Evolutionary conservation across 2,797 vertebrate genomes (phyloP).

Genomic region (Craterocephalus amniculus): DNA sequence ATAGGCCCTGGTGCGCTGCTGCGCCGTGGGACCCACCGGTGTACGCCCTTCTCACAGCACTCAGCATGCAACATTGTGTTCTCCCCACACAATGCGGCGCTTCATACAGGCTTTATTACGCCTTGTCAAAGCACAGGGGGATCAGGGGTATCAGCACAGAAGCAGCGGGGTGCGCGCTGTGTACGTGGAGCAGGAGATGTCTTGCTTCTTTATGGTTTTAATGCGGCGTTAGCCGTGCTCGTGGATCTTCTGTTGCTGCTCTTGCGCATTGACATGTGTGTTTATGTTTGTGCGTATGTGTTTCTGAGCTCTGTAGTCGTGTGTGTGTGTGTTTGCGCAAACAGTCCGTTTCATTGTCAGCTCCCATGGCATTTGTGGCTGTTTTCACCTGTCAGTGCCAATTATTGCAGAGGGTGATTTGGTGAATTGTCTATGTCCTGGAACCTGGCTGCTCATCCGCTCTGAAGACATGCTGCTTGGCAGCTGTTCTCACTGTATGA

Average conservation of each 20-base stretch:
- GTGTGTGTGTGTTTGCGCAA: slow-evolving; percentile 55
- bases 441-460: slow-evolving; percentile 49
- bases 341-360: slow-evolving; percentile 62
- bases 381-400: slow-evolving; percentile 77
- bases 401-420: slow-evolving; percentile 62
- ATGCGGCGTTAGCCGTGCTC: slow-evolving; percentile 69
- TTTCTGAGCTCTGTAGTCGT: slow-evolving; percentile 22
- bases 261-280: slow-evolving; percentile 47
- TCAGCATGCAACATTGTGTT: slow-evolving; percentile 84
- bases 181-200: slow-evolving; percentile 67
- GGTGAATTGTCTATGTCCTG: slow-evolving; percentile 51
- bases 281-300: slow-evolving; percentile 42
- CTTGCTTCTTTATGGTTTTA: slow-evolving; percentile 75
- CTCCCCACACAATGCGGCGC: slow-evolving; percentile 81
- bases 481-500: slow-evolving; percentile 40
- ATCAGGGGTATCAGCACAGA: slow-evolving; percentile 75
- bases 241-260: slow-evolving; percentile 55
- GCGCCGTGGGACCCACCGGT: slow-evolving; percentile 83
- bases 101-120: slow-evolving; percentile 83
- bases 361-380: slow-evolving; percentile 60
- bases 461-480: slow-evolving; percentile 41
- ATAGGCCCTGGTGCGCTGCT: slow-evolving; percentile 83
- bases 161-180: slow-evolving; percentile 67
- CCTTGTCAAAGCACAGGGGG: slow-evolving; percentile 80
- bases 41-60: slow-evolving; percentile 85